Base-by-base conservation (phyloP, 2,797 vertebrate genomes). In the Petrocephalus sullivani region DNA sequence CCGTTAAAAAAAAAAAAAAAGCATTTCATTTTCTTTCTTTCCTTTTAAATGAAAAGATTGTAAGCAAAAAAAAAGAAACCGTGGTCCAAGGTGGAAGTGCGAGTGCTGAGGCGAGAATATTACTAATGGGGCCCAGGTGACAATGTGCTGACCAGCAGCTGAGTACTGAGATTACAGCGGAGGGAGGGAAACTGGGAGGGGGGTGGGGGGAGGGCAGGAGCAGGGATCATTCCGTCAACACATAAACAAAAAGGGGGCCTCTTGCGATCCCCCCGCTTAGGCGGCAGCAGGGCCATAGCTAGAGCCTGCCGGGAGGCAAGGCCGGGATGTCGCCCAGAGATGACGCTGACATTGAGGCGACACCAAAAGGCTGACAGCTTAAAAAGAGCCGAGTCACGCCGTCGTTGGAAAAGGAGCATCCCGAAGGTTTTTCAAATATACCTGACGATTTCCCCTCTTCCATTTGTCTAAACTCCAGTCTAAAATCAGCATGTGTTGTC, bases 121-220 rank as follows among this genome's bases (percentile, higher is more conserved):
- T 94, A 91, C 90, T 95, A 96, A 96, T 94, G 92, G 93, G 93
- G 95, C 93, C 93, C 94, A 95, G 94, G 95, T 96, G 95, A 95
- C 94, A 93, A 94, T 94, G 93, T 94, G 94, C 94, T 94, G 94
- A 95, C 94, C 95, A 94, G 91, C 93, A 93, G 89, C 92, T 92
- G 91, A 93, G 93, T 93, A 93, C 92, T 93, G 92, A 92, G 91
- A 94, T 94, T 94, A 94, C 92, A 94, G 92, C 92, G 92, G 93
- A 92, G 84, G 89, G 91, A 88, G 90, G 90, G 75, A 54, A 16
- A 28, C 49, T 57, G 46, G 14, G 89, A 88, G 88, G 89, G 64
- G 91, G 89, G 33, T 41, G 53, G 67, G 86, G 78, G 41, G 41
- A 28, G 87, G 14, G 41, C 19, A 21, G 37, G 51, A 85, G 21